phyloP scores from a whole-genome alignment of 2,113 vertebrate species.

The Sturnira hondurensis region DNA sequence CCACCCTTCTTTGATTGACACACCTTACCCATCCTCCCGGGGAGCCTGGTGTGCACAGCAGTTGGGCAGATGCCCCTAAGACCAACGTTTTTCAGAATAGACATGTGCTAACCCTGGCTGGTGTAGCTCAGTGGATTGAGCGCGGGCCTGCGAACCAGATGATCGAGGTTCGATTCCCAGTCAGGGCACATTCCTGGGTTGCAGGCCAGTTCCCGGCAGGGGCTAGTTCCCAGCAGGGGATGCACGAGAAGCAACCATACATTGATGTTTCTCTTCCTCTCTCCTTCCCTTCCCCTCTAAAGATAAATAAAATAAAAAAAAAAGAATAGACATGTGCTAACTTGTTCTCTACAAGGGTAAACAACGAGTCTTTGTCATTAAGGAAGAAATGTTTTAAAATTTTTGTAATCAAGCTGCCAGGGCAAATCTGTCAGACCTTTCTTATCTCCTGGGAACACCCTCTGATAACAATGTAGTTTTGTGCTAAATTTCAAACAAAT shows the following conservation, averaged over 20 bases:
- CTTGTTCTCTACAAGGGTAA: constrained; percentile 13
- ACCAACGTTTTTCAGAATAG: constrained; percentile 27
- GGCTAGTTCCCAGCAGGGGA: too few species aligned
- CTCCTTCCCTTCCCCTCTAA: too few species aligned
- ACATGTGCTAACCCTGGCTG: not conserved
- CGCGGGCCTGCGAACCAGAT: too few species aligned
- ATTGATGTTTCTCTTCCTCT: too few species aligned
- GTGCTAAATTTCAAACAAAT: constrained; percentile 70
- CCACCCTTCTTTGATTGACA: not conserved
- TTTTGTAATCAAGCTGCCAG: constrained; percentile 58
- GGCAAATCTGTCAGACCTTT: constrained; percentile 33
- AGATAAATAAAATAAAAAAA: too few species aligned
- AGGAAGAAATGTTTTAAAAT: constrained; percentile 53
- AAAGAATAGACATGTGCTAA: constrained; percentile 16
- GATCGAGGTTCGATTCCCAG: too few species aligned
- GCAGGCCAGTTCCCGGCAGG: too few species aligned
- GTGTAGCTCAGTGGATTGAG: too few species aligned
- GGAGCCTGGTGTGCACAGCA: not conserved
- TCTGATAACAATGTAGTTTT: constrained; percentile 60
- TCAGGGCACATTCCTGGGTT: too few species aligned
- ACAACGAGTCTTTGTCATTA: constrained; percentile 44
- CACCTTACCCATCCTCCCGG: not conserved
- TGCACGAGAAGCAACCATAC: too few species aligned
- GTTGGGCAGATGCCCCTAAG: not conserved
- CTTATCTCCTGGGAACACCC: constrained; percentile 63